Base-by-base conservation (phyloP, 2,113 vertebrate genomes). In the Rhinopomastus cyanomelas region DNA sequence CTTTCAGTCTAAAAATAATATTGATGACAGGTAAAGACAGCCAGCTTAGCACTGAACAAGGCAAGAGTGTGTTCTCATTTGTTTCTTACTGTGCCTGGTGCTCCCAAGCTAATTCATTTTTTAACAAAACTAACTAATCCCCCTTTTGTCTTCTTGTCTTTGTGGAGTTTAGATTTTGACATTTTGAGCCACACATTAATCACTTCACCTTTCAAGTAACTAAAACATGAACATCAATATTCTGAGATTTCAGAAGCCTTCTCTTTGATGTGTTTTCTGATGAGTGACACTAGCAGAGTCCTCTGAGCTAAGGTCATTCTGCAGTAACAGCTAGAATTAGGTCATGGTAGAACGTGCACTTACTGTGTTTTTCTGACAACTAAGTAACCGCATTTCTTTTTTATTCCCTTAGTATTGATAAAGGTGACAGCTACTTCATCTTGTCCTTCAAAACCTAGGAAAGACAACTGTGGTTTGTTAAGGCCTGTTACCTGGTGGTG, bases 91-190 rank as follows among this genome's bases (percentile, higher is more conserved):
- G 0, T 37, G 32, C 8, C 59, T 81, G 39, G 8, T 68, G 32
- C 25, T 84, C 55, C 46, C 55, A 68, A 16, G 37, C 26, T 73
- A 87, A 80, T 89, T 71, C 0, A 26, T 48, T 82, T 91, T 88
- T 74, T 46, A 75, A 51, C 17, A 69, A 53, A 85, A 59, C 1
- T 73, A 37, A 59, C 1, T 73, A 37, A 55, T 92, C 16, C 65
- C 27, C 16, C 12, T 32, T 84, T 80, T 69, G 16, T 67, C 59
- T 76, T 71, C 34, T 55, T 71, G 53, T 72, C 64, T 78, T 89
- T 44, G 29, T 19, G 75, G 73, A 71, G 88, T 83, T 91, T 77
- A 57, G 56, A 64, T 87, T 93, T 92, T 91, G 82, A 57, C 72
- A 82, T 16, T 81, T 85, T 73, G 68, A 89, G 44, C 16, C 8